Percentiles rank a stretch among this genome's conserved stretches.
These are phyloP conservation scores for Eudasyphora cyanicolor DNA, from an alignment of 2,888 invertebrate genomes.

Conservation along the genomic window DNA sequence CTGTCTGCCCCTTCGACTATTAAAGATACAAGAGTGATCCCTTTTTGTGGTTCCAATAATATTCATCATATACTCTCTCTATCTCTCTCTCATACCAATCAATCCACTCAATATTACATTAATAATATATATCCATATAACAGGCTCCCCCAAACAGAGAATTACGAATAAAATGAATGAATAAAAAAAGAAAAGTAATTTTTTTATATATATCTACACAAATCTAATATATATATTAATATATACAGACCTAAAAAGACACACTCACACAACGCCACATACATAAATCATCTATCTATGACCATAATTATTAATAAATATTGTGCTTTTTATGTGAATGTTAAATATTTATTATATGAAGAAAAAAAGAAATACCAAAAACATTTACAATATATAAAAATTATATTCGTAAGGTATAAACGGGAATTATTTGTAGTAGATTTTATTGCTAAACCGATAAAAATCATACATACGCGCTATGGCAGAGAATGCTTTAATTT, in stretches of 20 bases:
- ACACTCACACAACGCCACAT: constrained; percentile 4
- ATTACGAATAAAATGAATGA: constrained; percentile 14
- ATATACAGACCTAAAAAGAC: constrained; percentile 47
- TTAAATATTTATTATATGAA: constrained; percentile 59
- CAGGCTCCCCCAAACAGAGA: constrained; percentile 37
- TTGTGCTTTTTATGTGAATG: constrained; percentile 65
- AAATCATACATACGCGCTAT: background rate
- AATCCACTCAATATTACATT: background rate
- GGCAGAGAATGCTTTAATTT: background rate
- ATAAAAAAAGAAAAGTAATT: constrained; percentile 35
- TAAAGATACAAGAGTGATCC: too few species aligned
- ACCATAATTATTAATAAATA: constrained; percentile 66
- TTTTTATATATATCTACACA: constrained; percentile 21
- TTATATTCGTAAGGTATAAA: too few species aligned
- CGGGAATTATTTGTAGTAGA: constrained; percentile 42
- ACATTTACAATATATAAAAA: constrained; percentile 4
- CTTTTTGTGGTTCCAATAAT: background rate
- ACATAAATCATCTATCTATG: constrained; percentile 69
- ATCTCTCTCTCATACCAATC: background rate
- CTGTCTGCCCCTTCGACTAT: background rate
- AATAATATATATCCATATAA: background rate
- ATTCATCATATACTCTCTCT: constrained; percentile 13
- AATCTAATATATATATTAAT: constrained; percentile 32
- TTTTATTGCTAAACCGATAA: constrained; percentile 18
- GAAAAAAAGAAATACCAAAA: constrained; percentile 26